Conservation (phyloP, 2,888 invertebrate species). For the Cheilosia vernalis region DNA sequence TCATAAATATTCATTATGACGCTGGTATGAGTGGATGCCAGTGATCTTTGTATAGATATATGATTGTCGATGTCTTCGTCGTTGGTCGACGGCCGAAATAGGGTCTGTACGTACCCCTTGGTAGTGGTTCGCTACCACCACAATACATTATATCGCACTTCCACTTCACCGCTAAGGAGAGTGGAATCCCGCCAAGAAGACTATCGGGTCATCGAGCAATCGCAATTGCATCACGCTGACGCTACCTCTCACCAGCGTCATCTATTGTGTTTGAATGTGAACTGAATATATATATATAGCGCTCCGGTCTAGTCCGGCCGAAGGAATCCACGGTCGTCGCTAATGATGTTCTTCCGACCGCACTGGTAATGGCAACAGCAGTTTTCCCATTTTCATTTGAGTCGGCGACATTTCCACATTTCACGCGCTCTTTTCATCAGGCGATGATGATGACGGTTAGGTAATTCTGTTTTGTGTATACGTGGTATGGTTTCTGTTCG, state of each 20-base stretch:
- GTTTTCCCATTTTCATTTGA: slow-evolving; percentile 44
- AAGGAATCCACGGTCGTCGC: slow-evolving; percentile 21
- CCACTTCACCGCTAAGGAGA: not conserved
- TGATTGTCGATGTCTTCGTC: not conserved
- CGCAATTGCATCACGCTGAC: not conserved
- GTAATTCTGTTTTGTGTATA: not conserved
- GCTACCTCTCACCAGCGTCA: not conserved
- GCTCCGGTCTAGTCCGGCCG: not conserved
- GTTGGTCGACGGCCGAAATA: not conserved
- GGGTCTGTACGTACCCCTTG: not conserved
- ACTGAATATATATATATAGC: not conserved
- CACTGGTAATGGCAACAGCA: slow-evolving; percentile 12
- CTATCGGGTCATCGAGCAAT: not conserved
- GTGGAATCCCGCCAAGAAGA: slow-evolving; percentile 15
- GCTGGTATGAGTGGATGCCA: slow-evolving; percentile 15
- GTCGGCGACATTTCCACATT: slow-evolving; percentile 28
- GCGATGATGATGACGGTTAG: slow-evolving; percentile 13
- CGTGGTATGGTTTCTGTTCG: not conserved
- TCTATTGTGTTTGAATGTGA: slow-evolving; percentile 5
- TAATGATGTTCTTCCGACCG: slow-evolving; percentile 48
- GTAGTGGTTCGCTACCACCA: not conserved
- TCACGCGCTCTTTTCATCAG: not conserved
- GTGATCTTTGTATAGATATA: not conserved
- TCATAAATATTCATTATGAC: slow-evolving; percentile 82
- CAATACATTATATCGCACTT: slow-evolving; percentile 29